Percentiles rank a stretch among this genome's conserved stretches.
phyloP scores from a whole-genome alignment of 2,113 vertebrate species.

The Porphyrio hochstetteri region DNA sequence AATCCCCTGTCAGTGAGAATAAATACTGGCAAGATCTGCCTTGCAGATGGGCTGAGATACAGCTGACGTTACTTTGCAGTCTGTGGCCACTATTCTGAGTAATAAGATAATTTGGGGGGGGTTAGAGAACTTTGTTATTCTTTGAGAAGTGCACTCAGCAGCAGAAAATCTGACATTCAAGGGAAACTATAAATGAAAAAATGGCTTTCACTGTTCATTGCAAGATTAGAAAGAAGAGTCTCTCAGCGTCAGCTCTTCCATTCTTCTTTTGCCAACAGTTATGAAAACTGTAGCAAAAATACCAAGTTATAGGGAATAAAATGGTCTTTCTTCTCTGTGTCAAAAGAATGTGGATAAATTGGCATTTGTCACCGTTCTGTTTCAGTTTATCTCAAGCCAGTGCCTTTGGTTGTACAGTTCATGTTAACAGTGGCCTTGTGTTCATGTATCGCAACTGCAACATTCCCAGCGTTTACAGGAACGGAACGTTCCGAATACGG shows the following conservation, averaged over 20 bases:
- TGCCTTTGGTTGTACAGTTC: neutral
- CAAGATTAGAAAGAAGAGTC: neutral
- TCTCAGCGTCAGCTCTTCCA: neutral
- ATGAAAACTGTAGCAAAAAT: neutral
- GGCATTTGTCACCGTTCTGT: neutral
- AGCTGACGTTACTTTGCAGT: neutral
- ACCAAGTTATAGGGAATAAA: neutral
- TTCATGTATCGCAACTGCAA: neutral
- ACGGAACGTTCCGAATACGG: neutral
- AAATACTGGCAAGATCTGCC: conserved; percentile 12
- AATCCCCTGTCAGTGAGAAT: neutral
- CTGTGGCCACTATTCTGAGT: neutral
- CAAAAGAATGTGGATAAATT: neutral
- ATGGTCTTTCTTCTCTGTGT: neutral
- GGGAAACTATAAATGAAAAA: neutral
- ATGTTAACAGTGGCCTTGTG: neutral
- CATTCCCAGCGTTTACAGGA: neutral
- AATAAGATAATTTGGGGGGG: neutral
- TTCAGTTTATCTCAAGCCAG: neutral
- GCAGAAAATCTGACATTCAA: neutral
- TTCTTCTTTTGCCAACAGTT: conserved; percentile 12
- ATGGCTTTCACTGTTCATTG: neutral
- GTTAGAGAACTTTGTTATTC: neutral
- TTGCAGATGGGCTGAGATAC: conserved; percentile 6
- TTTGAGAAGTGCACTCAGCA: neutral